Base-by-base conservation (phyloP, 2,888 invertebrate genomes). In the Operophtera brumata region DNA sequence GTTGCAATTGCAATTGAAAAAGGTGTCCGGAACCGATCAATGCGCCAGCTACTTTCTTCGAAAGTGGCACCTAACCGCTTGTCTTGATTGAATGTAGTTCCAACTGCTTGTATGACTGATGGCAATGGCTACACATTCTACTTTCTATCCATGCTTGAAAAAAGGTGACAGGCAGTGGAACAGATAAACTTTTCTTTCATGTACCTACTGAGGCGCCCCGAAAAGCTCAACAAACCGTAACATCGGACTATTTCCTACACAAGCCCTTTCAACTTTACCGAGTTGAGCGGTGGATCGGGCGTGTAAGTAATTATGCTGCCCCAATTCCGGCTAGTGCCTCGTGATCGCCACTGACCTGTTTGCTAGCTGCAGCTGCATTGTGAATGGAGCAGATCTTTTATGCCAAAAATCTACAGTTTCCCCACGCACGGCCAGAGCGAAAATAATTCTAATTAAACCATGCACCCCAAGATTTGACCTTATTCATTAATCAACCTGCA, bases 301-400 rank as follows among this genome's bases (percentile, higher is more conserved):
- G 76, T 80, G 78, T 78, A 77, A 82, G 80, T 84, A 82, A 84
- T 84, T 83, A 80, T 78, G 73, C 73, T 79, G 84, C 78, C 82
- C 85, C 71, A 83, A 80, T 84, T 84, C 78, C 54, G 47, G 59
- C 78, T 72, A 70, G 67, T 70, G 66, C 67, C 64, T 67, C 66
- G 59, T 69, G 71, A 67, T 75, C 75, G 70, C 66, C 61, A 58
- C 69, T 80, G 78, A 77, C 76, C 77, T 71, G 75, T 67, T 78
- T 78, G 70, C 68, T 61, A 57, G 54, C 59, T 70, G 69, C 70
- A 69, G 58, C 59, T 66, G 64, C 62, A 59, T 62, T 68, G 55
- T 68, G 48, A 64, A 65, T 67, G 62, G 58, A 63, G 53, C 57
- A 55, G 56, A 52, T 49, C 50, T 59, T 65, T 51, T 47, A 57